phyloP scores from a whole-genome alignment of 1,140 invertebrate species.

The Mizuhopecten yessoensis region DNA sequence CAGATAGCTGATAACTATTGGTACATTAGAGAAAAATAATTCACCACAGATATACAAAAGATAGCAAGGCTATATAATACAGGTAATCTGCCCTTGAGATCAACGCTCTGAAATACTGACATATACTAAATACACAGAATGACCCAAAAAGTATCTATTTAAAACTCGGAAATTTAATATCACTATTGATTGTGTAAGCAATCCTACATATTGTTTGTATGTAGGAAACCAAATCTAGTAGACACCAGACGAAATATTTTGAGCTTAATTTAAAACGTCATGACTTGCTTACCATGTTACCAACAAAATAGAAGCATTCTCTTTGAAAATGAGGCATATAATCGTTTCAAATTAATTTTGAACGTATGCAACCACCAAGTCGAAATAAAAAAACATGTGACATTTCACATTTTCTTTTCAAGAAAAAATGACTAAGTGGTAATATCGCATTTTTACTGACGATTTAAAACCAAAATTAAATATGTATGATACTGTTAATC shows the following conservation, averaged over 20 bases:
- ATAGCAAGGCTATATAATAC: background rate
- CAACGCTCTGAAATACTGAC: background rate
- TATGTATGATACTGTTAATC: background rate
- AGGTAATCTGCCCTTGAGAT: background rate
- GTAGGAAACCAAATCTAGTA: background rate
- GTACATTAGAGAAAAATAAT: background rate
- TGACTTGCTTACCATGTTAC: background rate
- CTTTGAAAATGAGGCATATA: background rate
- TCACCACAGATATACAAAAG: background rate
- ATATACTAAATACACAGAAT: background rate
- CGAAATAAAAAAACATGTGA: background rate
- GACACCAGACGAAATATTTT: background rate
- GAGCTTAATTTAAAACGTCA: background rate
- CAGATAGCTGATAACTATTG: background rate
- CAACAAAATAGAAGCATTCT: background rate
- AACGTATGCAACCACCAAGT: background rate
- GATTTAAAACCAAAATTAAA: background rate
- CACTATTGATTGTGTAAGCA: background rate
- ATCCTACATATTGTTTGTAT: background rate
- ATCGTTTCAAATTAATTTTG: background rate
- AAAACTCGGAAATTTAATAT: background rate
- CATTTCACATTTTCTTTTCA: conserved; percentile 18
- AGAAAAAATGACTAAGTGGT: background rate
- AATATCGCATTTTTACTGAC: background rate
- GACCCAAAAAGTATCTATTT: background rate